Base-by-base conservation (phyloP, 2,888 invertebrate genomes). In the Nomada fucata region DNA sequence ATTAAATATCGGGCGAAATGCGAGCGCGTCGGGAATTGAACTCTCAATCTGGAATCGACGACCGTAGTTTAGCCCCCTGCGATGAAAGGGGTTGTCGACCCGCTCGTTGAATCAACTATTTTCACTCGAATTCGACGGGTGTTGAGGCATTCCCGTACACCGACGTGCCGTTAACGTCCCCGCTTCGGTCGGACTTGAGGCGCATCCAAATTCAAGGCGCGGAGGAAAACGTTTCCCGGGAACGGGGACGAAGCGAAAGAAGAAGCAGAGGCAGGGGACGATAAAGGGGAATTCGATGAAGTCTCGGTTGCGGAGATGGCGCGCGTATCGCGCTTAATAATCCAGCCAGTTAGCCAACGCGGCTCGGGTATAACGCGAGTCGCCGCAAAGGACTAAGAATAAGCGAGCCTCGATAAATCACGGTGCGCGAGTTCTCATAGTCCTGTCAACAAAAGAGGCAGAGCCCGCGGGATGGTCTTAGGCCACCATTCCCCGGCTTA, bases 371-470 rank as follows among this genome's bases (percentile, higher is more conserved):
- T 86, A 86, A 80, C 84, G 85, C 87, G 85, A 87, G 76, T 80
- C 87, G 86, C 86, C 85, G 86, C 84, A 87, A 84, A 88, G 88
- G 84, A 80, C 86, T 84, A 86, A 78, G 86, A 83, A 83, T 81
- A 84, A 78, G 87, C 82, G 76, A 79, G 82, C 71, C 86, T 88
- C 86, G 88, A 88, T 88, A 88, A 88, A 88, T 88, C 86, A 88
- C 88, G 73, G 84, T 81, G 87, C 84, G 84, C 88, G 84, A 88
- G 87, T 86, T 88, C 88, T 88, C 87, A 88, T 88, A 88, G 87
- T 88, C 86, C 87, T 88, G 88, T 88, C 88, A 85, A 87, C 88
- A 77, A 87, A 87, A 83, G 84, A 83, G 79, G 86, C 77, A 82
- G 78, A 83, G 77, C 85, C 87, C 82, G 79, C 88, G 86, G 86